Base-by-base conservation (phyloP, 2,888 invertebrate genomes). In the Philonicus albiceps region DNA sequence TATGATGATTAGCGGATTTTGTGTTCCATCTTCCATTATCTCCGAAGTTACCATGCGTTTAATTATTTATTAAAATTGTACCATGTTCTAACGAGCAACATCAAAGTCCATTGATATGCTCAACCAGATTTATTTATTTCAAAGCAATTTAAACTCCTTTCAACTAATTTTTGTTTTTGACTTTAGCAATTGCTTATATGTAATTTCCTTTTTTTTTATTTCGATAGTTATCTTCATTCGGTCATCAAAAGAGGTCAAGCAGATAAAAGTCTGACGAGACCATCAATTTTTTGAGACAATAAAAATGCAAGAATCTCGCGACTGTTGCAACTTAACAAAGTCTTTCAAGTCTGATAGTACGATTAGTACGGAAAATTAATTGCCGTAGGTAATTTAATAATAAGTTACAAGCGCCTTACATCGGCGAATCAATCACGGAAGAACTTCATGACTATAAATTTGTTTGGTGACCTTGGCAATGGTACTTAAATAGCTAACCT, bases 191-290 rank as follows among this genome's bases (percentile, higher is more conserved):
- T 74, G 74, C 74, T 31, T 16, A 74, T 31, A n/a, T 31, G 34
- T n/a, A 30, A 74, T 19, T 34, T n/a, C 16, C 30, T 19, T 81
- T 30, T 16, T 55, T 53, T 27, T 80, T 49, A 16, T 31, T 80
- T 34, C 53, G 55, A 16, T 55, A 0, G 49, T 34, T 19, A 81
- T 64, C 81, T 81, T 64, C 55, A 31, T 31, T 64, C 55, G n/a
- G 81, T 31, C 55, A 81, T 81, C 22, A 31, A 81, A 34, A 31
- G 81, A 55, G 81, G 81, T 64, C 64, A 81, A 16, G 31, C 55
- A 55, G 55, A 55, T 76, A 34, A 81, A 81, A 34, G 27, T 31
- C 19, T 13, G 53, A 30, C 11, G 2, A 37, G 11, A 81, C 53
- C 53, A 31, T 55, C 55, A 53, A 22, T 37, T 19, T 13, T 13